A percentile compares a stretch with the other conserved stretches of the same genome.
Evolutionary conservation across 2,888 invertebrate genomes (phyloP).

Genomic region (Stenurella melanura): DNA sequence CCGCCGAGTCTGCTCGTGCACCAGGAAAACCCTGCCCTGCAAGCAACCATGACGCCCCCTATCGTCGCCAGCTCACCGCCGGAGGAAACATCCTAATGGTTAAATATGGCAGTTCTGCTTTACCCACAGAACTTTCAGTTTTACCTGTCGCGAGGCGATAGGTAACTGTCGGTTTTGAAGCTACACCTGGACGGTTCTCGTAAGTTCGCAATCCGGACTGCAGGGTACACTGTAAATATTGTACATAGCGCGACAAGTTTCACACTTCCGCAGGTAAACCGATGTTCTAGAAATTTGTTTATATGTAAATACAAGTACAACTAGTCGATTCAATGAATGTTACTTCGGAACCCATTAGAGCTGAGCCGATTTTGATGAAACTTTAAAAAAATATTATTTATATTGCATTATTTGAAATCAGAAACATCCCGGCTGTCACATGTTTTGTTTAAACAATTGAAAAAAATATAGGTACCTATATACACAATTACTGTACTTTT

Average conservation of each 20-base stretch:
- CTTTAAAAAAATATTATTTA: too few species aligned
- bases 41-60: slow-evolving; percentile 76
- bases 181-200: slow-evolving; percentile 22
- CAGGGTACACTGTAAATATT: slow-evolving; percentile 69
- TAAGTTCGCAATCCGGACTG: slow-evolving; percentile 56
- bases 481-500: too few species aligned
- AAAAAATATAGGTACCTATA: too few species aligned
- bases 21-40: slow-evolving; percentile 78
- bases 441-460: too few species aligned
- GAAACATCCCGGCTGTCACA: too few species aligned
- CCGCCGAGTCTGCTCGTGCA: slow-evolving; percentile 83
- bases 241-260: slow-evolving; percentile 58
- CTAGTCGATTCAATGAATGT: too few species aligned
- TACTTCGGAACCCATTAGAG: too few species aligned
- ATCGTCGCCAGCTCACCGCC: slow-evolving; percentile 65
- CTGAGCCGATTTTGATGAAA: too few species aligned
- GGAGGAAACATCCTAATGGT: slow-evolving; percentile 47
- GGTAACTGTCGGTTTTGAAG: slow-evolving; percentile 40
- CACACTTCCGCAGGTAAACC: slow-evolving; percentile 15
- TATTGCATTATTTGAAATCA: too few species aligned
- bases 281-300: slow-evolving; percentile 3
- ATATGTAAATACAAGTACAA: too few species aligned
- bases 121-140: slow-evolving; percentile 38
- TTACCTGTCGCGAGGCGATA: slow-evolving; percentile 45
- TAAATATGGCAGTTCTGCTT: slow-evolving; percentile 34